A percentile compares a stretch with the other conserved stretches of the same genome.
phyloP scores from a whole-genome alignment of 2,113 vertebrate species.

The Indri indri region DNA sequence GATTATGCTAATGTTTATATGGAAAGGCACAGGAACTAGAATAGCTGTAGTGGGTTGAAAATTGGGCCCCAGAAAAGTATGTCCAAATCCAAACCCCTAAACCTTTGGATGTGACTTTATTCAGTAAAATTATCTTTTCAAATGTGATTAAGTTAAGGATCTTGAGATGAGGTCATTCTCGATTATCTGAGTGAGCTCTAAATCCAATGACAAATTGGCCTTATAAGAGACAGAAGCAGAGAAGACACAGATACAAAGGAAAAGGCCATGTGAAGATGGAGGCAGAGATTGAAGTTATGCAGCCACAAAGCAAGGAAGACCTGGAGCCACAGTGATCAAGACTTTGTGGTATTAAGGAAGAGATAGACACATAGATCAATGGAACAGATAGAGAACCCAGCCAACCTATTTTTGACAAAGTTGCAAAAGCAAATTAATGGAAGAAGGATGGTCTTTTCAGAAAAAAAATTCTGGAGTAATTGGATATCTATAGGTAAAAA shows the following conservation, averaged over 20 bases:
- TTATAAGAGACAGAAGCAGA: not conserved
- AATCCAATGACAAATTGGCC: not conserved
- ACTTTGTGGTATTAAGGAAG: not conserved
- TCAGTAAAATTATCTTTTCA: not conserved
- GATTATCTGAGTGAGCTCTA: not conserved
- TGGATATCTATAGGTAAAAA: not conserved
- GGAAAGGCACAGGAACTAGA: not conserved
- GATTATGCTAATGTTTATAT: slow-evolving; percentile 1
- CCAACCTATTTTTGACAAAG: not conserved
- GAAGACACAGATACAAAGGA: not conserved
- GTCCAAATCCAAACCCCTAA: not conserved
- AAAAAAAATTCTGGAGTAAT: not conserved
- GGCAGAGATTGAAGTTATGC: not conserved
- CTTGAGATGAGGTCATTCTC: not conserved
- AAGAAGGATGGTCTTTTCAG: not conserved
- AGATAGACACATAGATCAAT: not conserved
- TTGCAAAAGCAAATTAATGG: not conserved
- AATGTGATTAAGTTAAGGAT: not conserved
- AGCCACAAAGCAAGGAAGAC: not conserved
- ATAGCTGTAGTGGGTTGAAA: not conserved
- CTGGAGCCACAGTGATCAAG: not conserved
- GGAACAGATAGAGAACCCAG: not conserved
- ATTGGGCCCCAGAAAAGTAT: not conserved
- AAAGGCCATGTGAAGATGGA: not conserved
- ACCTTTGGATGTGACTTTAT: not conserved